These are phyloP conservation scores for Oryzias celebensis DNA, from an alignment of 2,113 vertebrate genomes.

Conservation along the genomic window DNA sequence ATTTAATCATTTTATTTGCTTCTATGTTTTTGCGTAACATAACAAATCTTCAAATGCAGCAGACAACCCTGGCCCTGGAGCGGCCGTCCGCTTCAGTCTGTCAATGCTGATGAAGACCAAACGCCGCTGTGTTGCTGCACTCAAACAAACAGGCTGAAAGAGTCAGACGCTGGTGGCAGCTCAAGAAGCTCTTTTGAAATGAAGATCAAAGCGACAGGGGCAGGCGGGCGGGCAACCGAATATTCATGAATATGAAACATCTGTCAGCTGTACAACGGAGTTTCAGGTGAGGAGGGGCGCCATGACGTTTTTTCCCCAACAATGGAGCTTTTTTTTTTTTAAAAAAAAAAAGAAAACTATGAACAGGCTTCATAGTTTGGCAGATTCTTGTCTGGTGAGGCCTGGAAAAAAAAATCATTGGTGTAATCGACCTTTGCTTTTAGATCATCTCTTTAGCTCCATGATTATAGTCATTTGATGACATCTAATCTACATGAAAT, in stretches of 20 bases:
- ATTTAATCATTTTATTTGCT: background rate
- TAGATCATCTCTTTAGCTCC: constrained; percentile 39
- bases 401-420: constrained; percentile 26
- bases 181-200: constrained; percentile 76
- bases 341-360: constrained; percentile 53
- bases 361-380: constrained; percentile 25
- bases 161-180: constrained; percentile 51
- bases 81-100: constrained; percentile 12
- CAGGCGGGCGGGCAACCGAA: constrained; percentile 56
- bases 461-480: constrained; percentile 25
- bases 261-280: constrained; percentile 68
- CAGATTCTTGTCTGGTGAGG: constrained; percentile 33
- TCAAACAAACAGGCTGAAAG: constrained; percentile 71
- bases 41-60: background rate
- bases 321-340: constrained; percentile 61
- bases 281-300: constrained; percentile 38
- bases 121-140: constrained; percentile 32
- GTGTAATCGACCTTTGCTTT: constrained; percentile 41
- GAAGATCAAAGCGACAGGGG: constrained; percentile 74
- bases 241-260: constrained; percentile 77
- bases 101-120: constrained; percentile 13
- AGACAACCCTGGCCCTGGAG: background rate
- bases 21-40: background rate
- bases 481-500: constrained; percentile 33
- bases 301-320: constrained; percentile 67